phyloP scores from a whole-genome alignment of 2,888 invertebrate genomes.

The Tinea semifulvella region DNA sequence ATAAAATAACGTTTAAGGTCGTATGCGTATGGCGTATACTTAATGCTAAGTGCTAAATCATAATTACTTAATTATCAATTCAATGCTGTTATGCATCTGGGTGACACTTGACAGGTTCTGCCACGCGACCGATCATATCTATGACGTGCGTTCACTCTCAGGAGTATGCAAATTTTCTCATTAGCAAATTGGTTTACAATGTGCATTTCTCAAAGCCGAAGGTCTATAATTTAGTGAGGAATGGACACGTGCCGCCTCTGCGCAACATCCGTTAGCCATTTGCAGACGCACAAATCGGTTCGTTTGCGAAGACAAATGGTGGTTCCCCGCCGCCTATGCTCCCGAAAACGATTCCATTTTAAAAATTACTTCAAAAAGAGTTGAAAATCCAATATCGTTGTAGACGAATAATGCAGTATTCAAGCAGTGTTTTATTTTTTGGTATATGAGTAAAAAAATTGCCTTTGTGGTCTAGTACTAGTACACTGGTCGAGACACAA shows the following conservation, averaged over 20 bases:
- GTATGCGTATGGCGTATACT: no score
- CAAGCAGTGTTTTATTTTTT: slow-evolving; percentile 26
- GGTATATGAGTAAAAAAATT: not conserved
- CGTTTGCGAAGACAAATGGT: slow-evolving; percentile 63
- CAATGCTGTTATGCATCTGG: no score
- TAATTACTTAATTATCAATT: no score
- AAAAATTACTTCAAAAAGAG: slow-evolving; percentile 52
- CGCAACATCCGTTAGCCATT: slow-evolving; percentile 57
- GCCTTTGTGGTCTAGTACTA: no score
- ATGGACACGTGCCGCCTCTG: slow-evolving; percentile 39
- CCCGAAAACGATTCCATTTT: slow-evolving; percentile 44
- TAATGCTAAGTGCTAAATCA: no score
- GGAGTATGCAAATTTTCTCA: slow-evolving; percentile 10
- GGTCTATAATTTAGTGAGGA: slow-evolving; percentile 12
- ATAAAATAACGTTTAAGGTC: no score
- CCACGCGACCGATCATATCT: slow-evolving; percentile 4
- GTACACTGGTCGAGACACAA: no score
- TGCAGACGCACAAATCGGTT: slow-evolving; percentile 61
- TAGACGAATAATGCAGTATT: slow-evolving; percentile 24
- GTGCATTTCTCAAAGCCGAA: slow-evolving; percentile 8
- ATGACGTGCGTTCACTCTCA: slow-evolving; percentile 6
- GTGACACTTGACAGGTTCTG: not conserved
- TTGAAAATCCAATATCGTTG: slow-evolving; percentile 44
- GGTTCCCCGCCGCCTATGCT: slow-evolving; percentile 30
- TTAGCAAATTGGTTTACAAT: slow-evolving; percentile 12